A percentile compares a stretch with the other conserved stretches of the same genome.
Conservation (phyloP, 2,113 vertebrate genomes). For the Ciconia boyciana region DNA sequence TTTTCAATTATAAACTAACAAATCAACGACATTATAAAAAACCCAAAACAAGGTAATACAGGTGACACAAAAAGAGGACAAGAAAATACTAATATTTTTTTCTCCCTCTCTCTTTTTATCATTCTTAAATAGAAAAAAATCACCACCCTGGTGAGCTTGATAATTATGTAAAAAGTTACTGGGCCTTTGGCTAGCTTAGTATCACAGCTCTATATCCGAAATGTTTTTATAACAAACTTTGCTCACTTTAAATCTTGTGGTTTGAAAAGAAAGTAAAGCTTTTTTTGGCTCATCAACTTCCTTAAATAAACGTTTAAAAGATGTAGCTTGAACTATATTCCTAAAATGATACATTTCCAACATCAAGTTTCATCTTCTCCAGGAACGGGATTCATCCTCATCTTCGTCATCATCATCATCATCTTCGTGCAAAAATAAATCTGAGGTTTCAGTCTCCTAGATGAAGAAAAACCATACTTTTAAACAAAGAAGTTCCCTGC, state of each 20-base stretch:
- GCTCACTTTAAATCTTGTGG: constrained; percentile 64
- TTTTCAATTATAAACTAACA: constrained; percentile 73
- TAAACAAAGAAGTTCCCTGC: neutral
- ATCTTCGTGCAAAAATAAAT: constrained; percentile 89
- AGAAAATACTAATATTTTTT: constrained; percentile 56
- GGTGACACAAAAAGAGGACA: constrained; percentile 74
- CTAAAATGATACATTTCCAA: constrained; percentile 75
- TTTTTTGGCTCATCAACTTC: constrained; percentile 80
- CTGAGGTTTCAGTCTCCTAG: constrained; percentile 87
- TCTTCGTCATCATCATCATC: constrained; percentile 97
- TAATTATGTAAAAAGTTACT: constrained; percentile 60
- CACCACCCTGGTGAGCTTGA: constrained; percentile 57
- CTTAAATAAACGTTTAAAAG: constrained; percentile 82
- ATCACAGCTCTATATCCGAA: constrained; percentile 68
- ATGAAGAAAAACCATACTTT: neutral
- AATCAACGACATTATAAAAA: constrained; percentile 70
- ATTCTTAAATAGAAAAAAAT: constrained; percentile 58
- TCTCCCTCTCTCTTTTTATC: neutral
- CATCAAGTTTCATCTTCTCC: constrained; percentile 90
- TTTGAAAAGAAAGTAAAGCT: constrained; percentile 75
- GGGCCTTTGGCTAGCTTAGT: constrained; percentile 74
- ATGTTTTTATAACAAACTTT: constrained; percentile 65
- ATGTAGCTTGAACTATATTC: constrained; percentile 74
- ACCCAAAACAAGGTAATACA: constrained; percentile 65
- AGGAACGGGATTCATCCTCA: constrained; percentile 93